Evolutionary conservation across 2,797 vertebrate species (phyloP), one percentile per base, ranked within the genome.

Genomic region (Silurus lanzhouensis): DNA sequence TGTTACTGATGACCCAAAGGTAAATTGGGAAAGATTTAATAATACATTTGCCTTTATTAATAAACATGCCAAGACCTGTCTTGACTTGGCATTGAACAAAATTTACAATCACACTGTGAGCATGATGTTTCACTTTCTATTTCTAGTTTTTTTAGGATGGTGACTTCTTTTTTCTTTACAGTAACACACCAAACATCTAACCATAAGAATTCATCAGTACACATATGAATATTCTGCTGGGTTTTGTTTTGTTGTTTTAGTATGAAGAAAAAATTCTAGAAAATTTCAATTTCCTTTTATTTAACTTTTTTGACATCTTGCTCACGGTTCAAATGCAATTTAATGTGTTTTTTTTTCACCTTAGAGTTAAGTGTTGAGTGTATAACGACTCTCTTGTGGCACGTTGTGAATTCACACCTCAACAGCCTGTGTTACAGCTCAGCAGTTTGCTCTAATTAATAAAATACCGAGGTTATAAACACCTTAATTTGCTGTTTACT

Each of bases 381-480:
- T 76, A 27, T 17, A 61, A 77, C 38, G 20, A 27, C 27, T 82
- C 79, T 31, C 48, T 67, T 58, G 52, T 52, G 80, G 27, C 9
- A 75, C 44, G 22, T 1, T 63, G 64, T 64, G 12, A 58, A 57
- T 76, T 85, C 68, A 55, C 58, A 67, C 60, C 68, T 68, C 27
- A 5, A 52, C n/a, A n/a, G 44, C 31, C 9, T 52, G 31, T 60
- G 25, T 71, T 71, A 52, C 67, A 81, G 31, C 12, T n/a, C 10
- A 61, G 61, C 8, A 66, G n/a, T 67, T 66, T 66, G 27, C 44
- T 6, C n/a, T 52, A 27, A 81, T 67, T 27, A 81, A 81, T 67
- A 67, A 52, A 67, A 8, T 66, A 52, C 38, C 8, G 19, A 52
- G 8, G 66, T n/a, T 71, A 83, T 83, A 66, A 80, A 80, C 64